Base-by-base conservation (phyloP, 1,140 invertebrate genomes). In the Drosophila setifemur region DNA sequence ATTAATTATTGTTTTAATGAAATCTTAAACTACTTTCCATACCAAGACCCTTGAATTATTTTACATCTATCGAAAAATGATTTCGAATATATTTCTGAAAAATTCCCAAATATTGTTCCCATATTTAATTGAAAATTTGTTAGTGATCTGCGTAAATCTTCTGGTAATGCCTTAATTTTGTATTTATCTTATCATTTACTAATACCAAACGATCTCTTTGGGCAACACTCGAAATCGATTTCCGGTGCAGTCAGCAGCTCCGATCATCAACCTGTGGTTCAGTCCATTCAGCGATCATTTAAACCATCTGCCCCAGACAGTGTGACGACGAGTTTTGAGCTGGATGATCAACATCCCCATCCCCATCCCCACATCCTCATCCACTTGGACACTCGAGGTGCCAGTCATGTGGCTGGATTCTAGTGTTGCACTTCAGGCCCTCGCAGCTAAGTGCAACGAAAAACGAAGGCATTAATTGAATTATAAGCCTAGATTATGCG, bases 401-500 rank as follows among this genome's bases (percentile, higher is more conserved):
- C 78, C 86, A 88, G 85, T 88, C 85, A 88, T 88, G 78, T 88
- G 75, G 64, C 57, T 75, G 86, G 63, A 72, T 88, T 89, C 85
- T 86, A 86, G 85, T 88, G 78, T 72, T 79, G 85, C 75, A 81
- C 68, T 83, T 66, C 42, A 78, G 68, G 75, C 54, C n/a, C n/a
- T 67, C 60, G 79, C 54, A 68, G 66, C 70, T 85, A 86, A 85
- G 79, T 85, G 79, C 79, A 79, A 29, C 73, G 69, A 64, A 19
- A 74, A 73, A 72, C 29, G 52, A 58, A 47, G 61, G 81, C 85
- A 86, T 89, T 89, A 89, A 89, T 89, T 89, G 86, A 89, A 89
- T 89, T 89, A 89, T 89, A 89, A 89, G 86, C 86, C 86, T 79
- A 82, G 86, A 89, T 89, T 89, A 89, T 89, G 87, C 74, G 81